Conservation (phyloP, 2,797 vertebrate species). For the Hydrocynus forskahlii region DNA sequence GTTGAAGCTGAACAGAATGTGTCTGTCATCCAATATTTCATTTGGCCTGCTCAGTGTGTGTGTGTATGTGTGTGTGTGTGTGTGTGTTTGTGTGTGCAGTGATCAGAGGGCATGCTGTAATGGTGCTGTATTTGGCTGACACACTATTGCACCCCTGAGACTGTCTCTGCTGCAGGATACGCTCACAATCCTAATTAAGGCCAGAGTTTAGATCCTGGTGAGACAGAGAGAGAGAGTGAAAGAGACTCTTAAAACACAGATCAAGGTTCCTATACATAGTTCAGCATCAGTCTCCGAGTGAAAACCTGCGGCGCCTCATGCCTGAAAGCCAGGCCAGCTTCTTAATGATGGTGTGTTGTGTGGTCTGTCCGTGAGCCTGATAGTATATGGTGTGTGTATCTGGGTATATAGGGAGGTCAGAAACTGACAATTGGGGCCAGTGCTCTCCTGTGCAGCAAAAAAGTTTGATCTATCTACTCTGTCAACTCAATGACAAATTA, state of each 20-base stretch:
- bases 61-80: neutral
- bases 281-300: constrained; percentile 14
- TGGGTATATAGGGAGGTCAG: neutral
- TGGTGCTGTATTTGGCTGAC: constrained; percentile 27
- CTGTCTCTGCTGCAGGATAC: constrained; percentile 10
- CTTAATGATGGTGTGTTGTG: constrained; percentile 20
- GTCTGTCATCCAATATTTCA: neutral
- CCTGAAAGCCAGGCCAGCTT: constrained; percentile 15
- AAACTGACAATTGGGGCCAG: neutral
- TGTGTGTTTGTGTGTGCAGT: neutral
- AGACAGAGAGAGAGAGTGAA: constrained; percentile 14
- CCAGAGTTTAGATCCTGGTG: constrained; percentile 23
- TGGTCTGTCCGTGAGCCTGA: neutral
- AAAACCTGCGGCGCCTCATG: neutral
- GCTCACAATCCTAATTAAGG: constrained; percentile 47
- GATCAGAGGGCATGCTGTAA: constrained; percentile 20
- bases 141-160: constrained; percentile 39
- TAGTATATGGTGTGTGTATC: neutral
- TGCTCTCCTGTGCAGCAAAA: neutral
- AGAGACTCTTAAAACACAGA: constrained; percentile 6
- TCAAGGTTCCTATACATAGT: constrained; percentile 45
- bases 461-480: neutral
- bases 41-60: neutral
- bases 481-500: no score
- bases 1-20: neutral